These are phyloP conservation scores for Ctenochaetus hawaiiensis DNA, from an alignment of 2,797 vertebrate species.

Conservation along the genomic window DNA sequence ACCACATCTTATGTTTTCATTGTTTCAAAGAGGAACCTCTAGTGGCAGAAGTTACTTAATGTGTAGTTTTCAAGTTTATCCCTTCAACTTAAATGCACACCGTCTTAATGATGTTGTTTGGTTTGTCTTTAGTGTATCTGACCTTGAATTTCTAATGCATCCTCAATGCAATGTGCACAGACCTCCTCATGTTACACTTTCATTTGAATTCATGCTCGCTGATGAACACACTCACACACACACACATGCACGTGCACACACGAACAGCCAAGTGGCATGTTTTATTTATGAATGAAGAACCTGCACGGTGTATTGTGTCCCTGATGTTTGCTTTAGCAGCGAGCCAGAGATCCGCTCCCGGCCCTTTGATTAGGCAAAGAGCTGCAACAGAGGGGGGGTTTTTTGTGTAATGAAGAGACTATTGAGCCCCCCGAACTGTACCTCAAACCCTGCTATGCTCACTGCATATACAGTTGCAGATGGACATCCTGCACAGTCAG, in stretches of 20 bases:
- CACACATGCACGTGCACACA: slow-evolving; percentile 6
- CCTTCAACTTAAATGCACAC: no score
- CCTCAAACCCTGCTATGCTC: slow-evolving; percentile 77
- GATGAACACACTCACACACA: slow-evolving; percentile 37
- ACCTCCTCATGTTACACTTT: slow-evolving; percentile 66
- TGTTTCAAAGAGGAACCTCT: no score
- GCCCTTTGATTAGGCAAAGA: slow-evolving; percentile 87
- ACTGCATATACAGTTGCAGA: slow-evolving; percentile 53
- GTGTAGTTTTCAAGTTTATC: no score
- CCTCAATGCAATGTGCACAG: slow-evolving; percentile 17
- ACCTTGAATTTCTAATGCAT: slow-evolving; percentile 14
- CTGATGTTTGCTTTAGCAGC: slow-evolving; percentile 78
- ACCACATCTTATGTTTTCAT: no score
- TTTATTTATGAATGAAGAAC: slow-evolving; percentile 87
- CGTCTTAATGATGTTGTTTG: neutral
- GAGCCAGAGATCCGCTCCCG: slow-evolving; percentile 81
- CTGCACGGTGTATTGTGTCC: slow-evolving; percentile 70
- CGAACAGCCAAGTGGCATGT: slow-evolving; percentile 71
- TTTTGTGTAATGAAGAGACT: slow-evolving; percentile 90
- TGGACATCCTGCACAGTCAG: slow-evolving; percentile 15
- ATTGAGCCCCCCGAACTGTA: slow-evolving; percentile 82
- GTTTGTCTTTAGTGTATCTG: slow-evolving; percentile 20
- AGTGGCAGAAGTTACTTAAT: no score
- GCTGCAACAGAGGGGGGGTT: slow-evolving; percentile 80
- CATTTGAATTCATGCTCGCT: slow-evolving; percentile 69